Evolutionary conservation across 2,113 vertebrate species (phyloP).

Genomic region (Lagenorhynchus albirostris): DNA sequence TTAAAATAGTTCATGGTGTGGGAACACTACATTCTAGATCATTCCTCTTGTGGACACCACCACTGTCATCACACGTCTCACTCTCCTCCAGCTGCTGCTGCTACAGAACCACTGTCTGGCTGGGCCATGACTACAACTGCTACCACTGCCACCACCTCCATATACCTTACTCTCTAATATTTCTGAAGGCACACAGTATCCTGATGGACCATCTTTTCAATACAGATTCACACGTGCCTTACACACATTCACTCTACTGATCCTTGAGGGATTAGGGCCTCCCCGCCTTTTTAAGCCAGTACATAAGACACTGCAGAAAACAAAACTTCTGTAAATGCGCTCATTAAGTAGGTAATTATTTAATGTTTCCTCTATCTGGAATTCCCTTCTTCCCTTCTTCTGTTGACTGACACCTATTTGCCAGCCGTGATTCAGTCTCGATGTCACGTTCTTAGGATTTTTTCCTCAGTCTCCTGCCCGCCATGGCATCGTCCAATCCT

Average conservation of each 20-base stretch:
- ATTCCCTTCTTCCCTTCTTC: not conserved
- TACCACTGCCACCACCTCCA: too few species aligned
- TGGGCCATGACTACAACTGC: not conserved
- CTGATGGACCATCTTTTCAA: not conserved
- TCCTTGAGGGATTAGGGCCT: not conserved
- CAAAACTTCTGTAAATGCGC: not conserved
- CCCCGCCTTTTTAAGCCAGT: not conserved
- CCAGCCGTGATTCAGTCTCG: not conserved
- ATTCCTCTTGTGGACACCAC: not conserved
- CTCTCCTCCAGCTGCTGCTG: not conserved
- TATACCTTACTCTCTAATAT: too few species aligned
- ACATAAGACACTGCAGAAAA: not conserved
- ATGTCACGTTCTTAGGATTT: not conserved
- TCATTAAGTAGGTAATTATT: not conserved
- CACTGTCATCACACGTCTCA: not conserved
- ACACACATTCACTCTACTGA: not conserved
- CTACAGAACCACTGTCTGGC: not conserved
- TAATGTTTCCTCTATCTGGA: not conserved
- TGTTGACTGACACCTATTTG: not conserved
- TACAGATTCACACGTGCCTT: not conserved
- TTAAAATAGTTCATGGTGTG: not conserved
- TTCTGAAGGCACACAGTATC: not conserved
- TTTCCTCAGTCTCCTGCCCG: not conserved
- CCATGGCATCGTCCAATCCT: not conserved
- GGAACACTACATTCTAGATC: not conserved